Base-by-base conservation (phyloP, 2,113 vertebrate genomes). In the Epinephelus fuscoguttatus region DNA sequence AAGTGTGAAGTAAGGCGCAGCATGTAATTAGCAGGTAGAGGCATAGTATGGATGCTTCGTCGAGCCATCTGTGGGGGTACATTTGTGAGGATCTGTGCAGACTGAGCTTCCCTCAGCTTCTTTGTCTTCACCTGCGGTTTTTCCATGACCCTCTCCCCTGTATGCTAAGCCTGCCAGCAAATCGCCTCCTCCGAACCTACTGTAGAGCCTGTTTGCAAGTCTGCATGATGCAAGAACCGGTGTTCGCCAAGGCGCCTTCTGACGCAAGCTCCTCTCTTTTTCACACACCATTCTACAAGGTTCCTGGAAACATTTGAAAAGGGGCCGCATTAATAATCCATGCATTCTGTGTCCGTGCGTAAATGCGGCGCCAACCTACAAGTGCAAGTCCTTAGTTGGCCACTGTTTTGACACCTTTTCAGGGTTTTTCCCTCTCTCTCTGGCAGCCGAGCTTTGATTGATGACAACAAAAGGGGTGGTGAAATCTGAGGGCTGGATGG, bases 381-480 rank as follows among this genome's bases (percentile, higher is more conserved):
- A 83, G 82, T 70, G 80, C 68, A 56, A 75, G 81, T 87, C 80
- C 85, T 89, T 63, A 71, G 81, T 66, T 76, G 76, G 78, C 75
- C 82, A 80, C 81, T 88, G 85, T 84, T 92, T 92, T 92, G 87
- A 92, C 90, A 91, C 86, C 88, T 91, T 45, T 89, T 84, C 72
- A 72, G 81, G 63, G 53, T 73, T 79, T 82, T 57, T 77, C 75
- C 13, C 78, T 82, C 76, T 73, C 27, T 86, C 81, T 84, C 64
- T 88, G 75, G 70, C 70, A 91, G 87, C 80, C 2, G 17, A 52
- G 81, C 81, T 92, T 92, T 92, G 91, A 93, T 89, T 93, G 91
- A 93, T 91, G 88, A 91, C 89, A 92, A 87, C 90, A 92, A 93
- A 92, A 81, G 80, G 50, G 90, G 85, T 87, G 91, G 86, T 87